Evolutionary conservation across 2,888 invertebrate genomes (phyloP).

Genomic region (Agrenia bidenticulata): DNA sequence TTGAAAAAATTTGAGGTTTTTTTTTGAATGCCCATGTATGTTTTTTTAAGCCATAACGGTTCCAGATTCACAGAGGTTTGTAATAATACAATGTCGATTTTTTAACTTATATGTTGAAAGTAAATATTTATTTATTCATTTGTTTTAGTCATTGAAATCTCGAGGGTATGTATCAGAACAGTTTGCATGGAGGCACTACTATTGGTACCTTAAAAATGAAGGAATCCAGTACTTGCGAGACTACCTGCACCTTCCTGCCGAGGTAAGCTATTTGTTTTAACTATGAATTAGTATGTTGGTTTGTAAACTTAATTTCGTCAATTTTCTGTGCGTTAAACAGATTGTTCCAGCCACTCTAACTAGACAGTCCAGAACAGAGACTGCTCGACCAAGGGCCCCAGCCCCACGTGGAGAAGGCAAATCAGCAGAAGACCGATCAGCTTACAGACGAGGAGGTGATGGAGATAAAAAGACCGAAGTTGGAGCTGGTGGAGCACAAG

Average conservation of each 20-base stretch:
- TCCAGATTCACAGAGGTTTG: not conserved
- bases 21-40: too few relatives aligned
- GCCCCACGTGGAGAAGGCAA: conserved; percentile 69
- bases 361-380: conserved; percentile 81
- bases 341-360: conserved; percentile 98
- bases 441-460: conserved; percentile 73
- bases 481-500: conserved; percentile 87
- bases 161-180: conserved; percentile 98
- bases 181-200: conserved; percentile 99
- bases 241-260: conserved; percentile 94
- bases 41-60: too few relatives aligned
- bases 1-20: too few relatives aligned
- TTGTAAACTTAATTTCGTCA: not conserved
- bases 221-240: conserved; percentile 95
- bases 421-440: conserved; percentile 77
- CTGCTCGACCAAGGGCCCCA: conserved; percentile 74
- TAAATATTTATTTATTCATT: conserved; percentile 14
- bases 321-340: conserved; percentile 54
- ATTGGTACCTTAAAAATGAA: conserved; percentile 98
- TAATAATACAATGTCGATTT: not conserved
- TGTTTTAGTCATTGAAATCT: conserved; percentile 80
- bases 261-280: conserved; percentile 57
- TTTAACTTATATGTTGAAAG: not conserved
- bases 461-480: conserved; percentile 95
- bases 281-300: not conserved